A percentile compares a stretch with the other conserved stretches of the same genome.
Evolutionary conservation across 2,888 invertebrate genomes (phyloP).

Genomic region (Ectemnius lituratus): DNA sequence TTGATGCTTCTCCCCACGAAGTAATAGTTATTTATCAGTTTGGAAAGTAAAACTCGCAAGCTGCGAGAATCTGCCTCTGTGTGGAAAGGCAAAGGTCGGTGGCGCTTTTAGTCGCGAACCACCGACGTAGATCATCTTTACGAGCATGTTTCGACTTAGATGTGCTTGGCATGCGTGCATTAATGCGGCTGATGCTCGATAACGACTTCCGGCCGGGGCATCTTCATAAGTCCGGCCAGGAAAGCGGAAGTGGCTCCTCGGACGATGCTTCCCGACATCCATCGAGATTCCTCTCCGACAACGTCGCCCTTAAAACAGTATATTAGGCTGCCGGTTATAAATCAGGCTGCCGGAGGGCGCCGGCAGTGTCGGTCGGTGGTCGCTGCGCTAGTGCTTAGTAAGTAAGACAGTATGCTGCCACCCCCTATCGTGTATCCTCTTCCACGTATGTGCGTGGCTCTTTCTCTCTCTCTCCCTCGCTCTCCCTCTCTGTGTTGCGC

Average conservation of each 20-base stretch:
- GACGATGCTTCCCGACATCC: conserved; percentile 52
- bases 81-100: neutral
- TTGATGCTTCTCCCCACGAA: no score
- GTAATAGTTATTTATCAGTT: no score
- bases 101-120: neutral
- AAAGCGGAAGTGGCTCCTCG: conserved; percentile 44
- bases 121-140: conserved; percentile 42
- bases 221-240: conserved; percentile 39
- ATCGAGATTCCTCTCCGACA: conserved; percentile 58
- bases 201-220: conserved; percentile 52
- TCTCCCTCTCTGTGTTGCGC: conserved; percentile 29
- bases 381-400: conserved; percentile 53
- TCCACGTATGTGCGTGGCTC: neutral
- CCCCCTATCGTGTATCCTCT: conserved; percentile 24
- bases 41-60: neutral
- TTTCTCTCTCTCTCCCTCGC: no score
- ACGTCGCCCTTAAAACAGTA: conserved; percentile 60
- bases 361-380: conserved; percentile 47
- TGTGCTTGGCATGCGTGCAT: conserved; percentile 37
- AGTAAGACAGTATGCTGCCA: conserved; percentile 61
- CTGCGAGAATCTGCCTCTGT: neutral
- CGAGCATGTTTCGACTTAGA: conserved; percentile 23
- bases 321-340: conserved; percentile 57
- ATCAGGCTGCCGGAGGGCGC: conserved; percentile 45
- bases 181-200: conserved; percentile 55